These are phyloP conservation scores for Melanotaenia pygmaea DNA, from an alignment of 2,797 vertebrate species.

Conservation along the genomic window DNA sequence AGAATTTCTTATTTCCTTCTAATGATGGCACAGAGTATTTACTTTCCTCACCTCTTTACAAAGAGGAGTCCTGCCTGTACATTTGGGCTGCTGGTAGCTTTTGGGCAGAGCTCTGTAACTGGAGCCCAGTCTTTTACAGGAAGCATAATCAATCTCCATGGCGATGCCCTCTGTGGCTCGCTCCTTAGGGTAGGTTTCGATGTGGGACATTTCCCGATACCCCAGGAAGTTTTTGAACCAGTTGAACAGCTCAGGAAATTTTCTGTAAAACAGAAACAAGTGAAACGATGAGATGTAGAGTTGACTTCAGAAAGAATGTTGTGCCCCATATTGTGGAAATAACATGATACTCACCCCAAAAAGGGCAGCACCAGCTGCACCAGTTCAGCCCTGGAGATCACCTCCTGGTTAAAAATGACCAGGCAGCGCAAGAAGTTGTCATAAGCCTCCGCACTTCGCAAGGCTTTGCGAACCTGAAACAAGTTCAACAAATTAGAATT, in stretches of 20 bases:
- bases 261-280: constrained; percentile 76
- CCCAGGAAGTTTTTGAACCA: constrained; percentile 99
- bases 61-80: constrained; percentile 94
- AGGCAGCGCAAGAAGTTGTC: constrained; percentile 98
- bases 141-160: constrained; percentile 99
- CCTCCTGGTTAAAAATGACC: constrained; percentile 98
- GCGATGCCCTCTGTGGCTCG: constrained; percentile 97
- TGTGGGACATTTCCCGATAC: constrained; percentile 93
- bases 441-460: constrained; percentile 94
- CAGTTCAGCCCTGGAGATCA: constrained; percentile 94
- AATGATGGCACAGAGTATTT: neutral
- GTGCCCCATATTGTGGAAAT: neutral
- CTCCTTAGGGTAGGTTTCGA: constrained; percentile 96
- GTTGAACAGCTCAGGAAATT: constrained; percentile 98
- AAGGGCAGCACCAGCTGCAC: constrained; percentile 97
- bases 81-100: constrained; percentile 98
- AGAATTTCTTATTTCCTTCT: neutral
- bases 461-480: constrained; percentile 93
- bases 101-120: constrained; percentile 98
- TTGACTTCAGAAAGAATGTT: neutral
- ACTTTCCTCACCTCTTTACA: constrained; percentile 92
- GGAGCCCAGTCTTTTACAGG: constrained; percentile 96
- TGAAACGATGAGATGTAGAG: neutral
- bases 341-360: constrained; percentile 87
- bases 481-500: neutral